Base-by-base conservation (phyloP, 1,140 invertebrate species). In the Archegozetes longisetosus region DNA sequence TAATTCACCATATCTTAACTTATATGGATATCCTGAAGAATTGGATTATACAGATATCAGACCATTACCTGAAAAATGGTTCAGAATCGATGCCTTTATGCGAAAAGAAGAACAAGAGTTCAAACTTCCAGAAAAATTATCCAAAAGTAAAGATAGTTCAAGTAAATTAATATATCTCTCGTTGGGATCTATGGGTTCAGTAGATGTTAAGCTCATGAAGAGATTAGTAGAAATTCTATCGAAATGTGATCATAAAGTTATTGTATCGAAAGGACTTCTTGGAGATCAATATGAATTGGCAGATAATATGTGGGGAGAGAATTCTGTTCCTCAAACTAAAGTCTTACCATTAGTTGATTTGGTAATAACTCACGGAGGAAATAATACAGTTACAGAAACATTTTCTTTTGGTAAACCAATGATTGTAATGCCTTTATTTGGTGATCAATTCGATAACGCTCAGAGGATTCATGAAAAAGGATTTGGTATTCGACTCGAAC, bases 401-500 rank as follows among this genome's bases (percentile, higher is more conserved):
- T 20, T 62, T 28, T 53, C 24, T 22, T 53, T 27, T 47, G 61
- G 61, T 2, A 54, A 55, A 55, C 56, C 56, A n/a, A 61, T 55
- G 52, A 62, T 62, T 25, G 61, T 62, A 1, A 53, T 62, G 49
- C 56, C 56, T 4, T 40, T 64, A 12, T 62, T 61, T 61, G 40
- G 13, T 25, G 61, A 62, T 63, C 61, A 62, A 53, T 53, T 20
- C 23, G 58, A 60, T 32, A 63, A 63, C 24, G 61, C 61, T 26
- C 55, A 59, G 27, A 26, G 61, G n/a, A 40, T 59, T 22, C 3
- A 17, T 23, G 61, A 62, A 3, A 53, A 53, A 29, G 53, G 53
- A 13, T 40, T 27, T 32, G 61, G 61, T 1, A 58, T n/a, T 12
- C n/a, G 49, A 2, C 49, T 62, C 13, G 13, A 40, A 20, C 25